Conservation (phyloP, 2,888 invertebrate species). For the Tipula vernalis region DNA sequence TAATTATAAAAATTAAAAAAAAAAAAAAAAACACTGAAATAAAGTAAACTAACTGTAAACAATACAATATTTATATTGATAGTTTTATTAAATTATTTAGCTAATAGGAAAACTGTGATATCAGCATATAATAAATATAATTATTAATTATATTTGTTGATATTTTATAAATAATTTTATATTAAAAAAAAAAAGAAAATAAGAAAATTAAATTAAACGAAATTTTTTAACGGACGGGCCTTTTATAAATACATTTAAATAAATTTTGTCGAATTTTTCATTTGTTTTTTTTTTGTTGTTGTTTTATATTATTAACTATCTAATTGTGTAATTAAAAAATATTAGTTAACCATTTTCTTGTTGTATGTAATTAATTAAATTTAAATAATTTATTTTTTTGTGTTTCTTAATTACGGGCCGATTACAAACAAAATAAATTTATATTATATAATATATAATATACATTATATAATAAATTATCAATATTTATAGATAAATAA, state of each 20-base stretch:
- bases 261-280: neutral
- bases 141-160: constrained; percentile 9
- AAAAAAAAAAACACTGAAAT: neutral
- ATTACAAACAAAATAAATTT: neutral
- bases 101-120: constrained; percentile 10
- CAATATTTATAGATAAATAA: neutral
- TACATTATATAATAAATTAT: neutral
- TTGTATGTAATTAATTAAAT: neutral
- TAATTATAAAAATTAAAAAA: neutral
- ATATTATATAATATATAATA: neutral
- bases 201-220: neutral
- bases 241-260: neutral
- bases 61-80: neutral
- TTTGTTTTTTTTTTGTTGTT: neutral
- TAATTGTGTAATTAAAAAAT: neutral
- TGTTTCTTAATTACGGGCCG: neutral
- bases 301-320: neutral
- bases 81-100: neutral
- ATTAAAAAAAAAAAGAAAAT: neutral
- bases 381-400: neutral
- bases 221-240: neutral
- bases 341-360: neutral
- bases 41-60: neutral
- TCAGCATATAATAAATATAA: constrained; percentile 11
- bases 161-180: neutral